These are phyloP conservation scores for Geopemphigus sp. DNA, from an alignment of 1,140 invertebrate genomes.

Conservation along the genomic window DNA sequence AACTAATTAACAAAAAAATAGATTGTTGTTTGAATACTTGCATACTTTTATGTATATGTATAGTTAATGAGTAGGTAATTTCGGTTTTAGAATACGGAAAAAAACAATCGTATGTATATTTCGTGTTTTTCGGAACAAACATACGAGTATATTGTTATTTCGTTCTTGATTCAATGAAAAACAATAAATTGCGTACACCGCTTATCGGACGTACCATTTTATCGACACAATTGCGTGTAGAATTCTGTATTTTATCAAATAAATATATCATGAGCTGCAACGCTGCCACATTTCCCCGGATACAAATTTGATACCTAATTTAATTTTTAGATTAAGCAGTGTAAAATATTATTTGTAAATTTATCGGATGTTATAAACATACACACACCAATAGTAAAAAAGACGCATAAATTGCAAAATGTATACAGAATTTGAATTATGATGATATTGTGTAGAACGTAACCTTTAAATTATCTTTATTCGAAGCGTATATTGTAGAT, in stretches of 20 bases:
- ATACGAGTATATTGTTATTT: neutral
- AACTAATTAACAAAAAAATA: neutral
- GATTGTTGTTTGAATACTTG: too few species aligned
- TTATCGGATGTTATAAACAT: neutral
- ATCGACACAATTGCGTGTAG: slow-evolving; percentile 20
- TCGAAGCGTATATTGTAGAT: neutral
- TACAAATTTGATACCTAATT: slow-evolving; percentile 13
- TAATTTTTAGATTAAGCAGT: neutral
- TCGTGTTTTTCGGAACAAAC: neutral
- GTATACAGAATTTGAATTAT: too few species aligned
- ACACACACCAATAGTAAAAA: neutral
- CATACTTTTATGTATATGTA: too few species aligned
- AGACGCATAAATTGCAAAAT: too few species aligned
- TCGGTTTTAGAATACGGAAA: neutral
- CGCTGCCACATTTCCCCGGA: neutral
- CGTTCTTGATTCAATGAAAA: neutral
- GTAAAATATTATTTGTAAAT: neutral
- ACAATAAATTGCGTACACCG: slow-evolving; percentile 19
- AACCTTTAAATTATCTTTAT: too few species aligned
- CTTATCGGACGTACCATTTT: slow-evolving; percentile 16
- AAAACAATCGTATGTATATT: neutral
- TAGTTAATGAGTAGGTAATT: neutral
- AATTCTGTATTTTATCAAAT: neutral
- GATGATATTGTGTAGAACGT: too few species aligned
- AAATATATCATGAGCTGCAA: neutral